These are phyloP conservation scores for Drosophila kuntzei DNA, from an alignment of 2,888 invertebrate species.

Conservation along the genomic window DNA sequence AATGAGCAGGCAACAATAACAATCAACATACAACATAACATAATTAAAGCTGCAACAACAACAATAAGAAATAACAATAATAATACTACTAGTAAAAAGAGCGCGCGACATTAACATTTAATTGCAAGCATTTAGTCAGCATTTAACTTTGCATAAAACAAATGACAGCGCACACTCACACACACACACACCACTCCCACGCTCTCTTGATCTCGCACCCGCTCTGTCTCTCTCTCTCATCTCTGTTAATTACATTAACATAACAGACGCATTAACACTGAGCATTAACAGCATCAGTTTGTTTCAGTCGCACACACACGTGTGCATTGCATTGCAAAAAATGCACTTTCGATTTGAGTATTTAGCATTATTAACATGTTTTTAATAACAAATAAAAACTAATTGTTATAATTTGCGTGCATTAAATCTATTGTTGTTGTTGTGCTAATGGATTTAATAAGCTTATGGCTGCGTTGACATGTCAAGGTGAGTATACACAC, in stretches of 20 bases:
- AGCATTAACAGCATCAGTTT: slow-evolving; percentile 2
- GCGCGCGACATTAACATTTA: slow-evolving; percentile 76
- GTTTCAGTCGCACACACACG: slow-evolving; percentile 7
- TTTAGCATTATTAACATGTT: slow-evolving; percentile 22
- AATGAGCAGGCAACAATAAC: slow-evolving; percentile 53
- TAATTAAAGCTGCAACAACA: slow-evolving; percentile 31
- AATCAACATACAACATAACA: slow-evolving; percentile 36
- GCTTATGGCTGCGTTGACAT: slow-evolving; percentile 57
- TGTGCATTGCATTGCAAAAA: slow-evolving; percentile 35
- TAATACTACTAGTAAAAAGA: slow-evolving; percentile 37
- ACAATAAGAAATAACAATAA: slow-evolving; percentile 28
- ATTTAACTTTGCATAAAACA: slow-evolving; percentile 80
- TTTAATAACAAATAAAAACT: slow-evolving; percentile 41
- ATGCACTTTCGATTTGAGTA: slow-evolving; percentile 69
- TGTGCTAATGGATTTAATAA: slow-evolving; percentile 68
- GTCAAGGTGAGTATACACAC: slow-evolving; percentile 67
- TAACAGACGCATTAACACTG: slow-evolving; percentile 36
- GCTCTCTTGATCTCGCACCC: slow-evolving; percentile 10
- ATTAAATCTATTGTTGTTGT: slow-evolving; percentile 30
- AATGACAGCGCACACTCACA: slow-evolving; percentile 42
- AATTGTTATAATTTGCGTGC: slow-evolving; percentile 64
- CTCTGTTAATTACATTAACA: slow-evolving; percentile 26
- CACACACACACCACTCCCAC: slow-evolving; percentile 30
- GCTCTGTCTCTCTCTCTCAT: slow-evolving; percentile 6
- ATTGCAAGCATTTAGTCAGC: slow-evolving; percentile 76